Conservation (phyloP, 2,113 vertebrate genomes). For the Copsychus sechellarum region DNA sequence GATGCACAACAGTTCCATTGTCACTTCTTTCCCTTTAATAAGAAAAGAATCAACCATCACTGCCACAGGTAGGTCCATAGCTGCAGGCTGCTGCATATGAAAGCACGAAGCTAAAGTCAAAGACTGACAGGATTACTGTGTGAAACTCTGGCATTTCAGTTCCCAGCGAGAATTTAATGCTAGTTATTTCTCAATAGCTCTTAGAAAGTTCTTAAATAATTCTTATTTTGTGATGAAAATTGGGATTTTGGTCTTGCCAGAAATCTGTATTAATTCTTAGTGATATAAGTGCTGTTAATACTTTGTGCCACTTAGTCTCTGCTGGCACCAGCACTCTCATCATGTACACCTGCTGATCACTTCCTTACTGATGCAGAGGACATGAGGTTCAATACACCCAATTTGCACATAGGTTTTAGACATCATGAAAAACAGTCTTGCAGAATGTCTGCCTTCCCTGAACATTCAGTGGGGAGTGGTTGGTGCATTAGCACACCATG, state of each 20-base stretch:
- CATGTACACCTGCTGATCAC: not conserved
- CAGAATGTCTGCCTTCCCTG: not conserved
- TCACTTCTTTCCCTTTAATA: not conserved
- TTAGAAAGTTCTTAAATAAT: not conserved
- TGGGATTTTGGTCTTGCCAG: not conserved
- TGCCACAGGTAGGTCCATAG: not conserved
- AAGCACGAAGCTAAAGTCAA: not conserved
- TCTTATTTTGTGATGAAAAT: not conserved
- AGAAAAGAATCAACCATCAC: not conserved
- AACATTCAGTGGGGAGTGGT: not conserved
- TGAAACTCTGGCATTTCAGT: not conserved
- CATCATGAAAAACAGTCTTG: not conserved
- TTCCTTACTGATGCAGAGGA: not conserved
- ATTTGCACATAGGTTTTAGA: not conserved
- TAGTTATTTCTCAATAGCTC: not conserved
- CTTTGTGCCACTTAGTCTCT: not conserved
- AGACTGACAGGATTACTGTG: not conserved
- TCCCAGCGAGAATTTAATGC: not conserved
- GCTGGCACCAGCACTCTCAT: not conserved
- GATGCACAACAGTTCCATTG: rapidly evolving
- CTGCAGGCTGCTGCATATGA: not conserved
- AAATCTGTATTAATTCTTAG: not conserved
- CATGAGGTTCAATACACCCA: not conserved
- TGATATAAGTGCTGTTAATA: not conserved
- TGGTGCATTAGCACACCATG: not conserved